These are phyloP conservation scores for Mastacembelus armatus DNA, from an alignment of 2,797 vertebrate genomes.

Conservation along the genomic window DNA sequence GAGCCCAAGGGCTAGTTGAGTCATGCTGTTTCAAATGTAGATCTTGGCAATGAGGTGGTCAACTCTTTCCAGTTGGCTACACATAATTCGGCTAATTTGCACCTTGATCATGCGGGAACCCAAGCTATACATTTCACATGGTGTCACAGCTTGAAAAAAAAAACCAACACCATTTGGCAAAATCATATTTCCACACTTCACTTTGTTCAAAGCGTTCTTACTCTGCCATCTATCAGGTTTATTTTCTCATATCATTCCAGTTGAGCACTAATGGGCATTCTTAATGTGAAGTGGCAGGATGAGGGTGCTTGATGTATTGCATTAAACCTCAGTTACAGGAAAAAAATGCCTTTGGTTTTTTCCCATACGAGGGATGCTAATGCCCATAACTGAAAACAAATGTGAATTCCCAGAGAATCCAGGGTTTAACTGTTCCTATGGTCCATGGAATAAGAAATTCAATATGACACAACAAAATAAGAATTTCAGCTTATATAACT, in stretches of 20 bases:
- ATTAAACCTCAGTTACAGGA: constrained; percentile 36
- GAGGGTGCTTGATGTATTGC: constrained; percentile 46
- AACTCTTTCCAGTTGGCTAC: constrained; percentile 43
- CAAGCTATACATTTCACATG: constrained; percentile 32
- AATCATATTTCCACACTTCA: background rate
- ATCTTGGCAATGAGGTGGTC: constrained; percentile 31
- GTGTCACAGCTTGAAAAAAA: constrained; percentile 37
- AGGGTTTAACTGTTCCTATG: constrained; percentile 65
- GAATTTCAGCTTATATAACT: constrained; percentile 53
- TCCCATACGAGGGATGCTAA: constrained; percentile 53
- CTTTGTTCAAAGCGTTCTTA: constrained; percentile 44
- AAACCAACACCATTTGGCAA: constrained; percentile 3
- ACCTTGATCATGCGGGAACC: constrained; percentile 49
- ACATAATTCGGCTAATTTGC: constrained; percentile 48
- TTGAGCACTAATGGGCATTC: constrained; percentile 34
- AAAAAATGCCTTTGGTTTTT: constrained; percentile 11
- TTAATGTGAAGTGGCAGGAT: constrained; percentile 25
- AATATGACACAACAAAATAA: constrained; percentile 28
- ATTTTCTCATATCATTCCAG: constrained; percentile 43
- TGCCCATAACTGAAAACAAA: constrained; percentile 70
- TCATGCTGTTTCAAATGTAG: constrained; percentile 54
- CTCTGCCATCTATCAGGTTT: constrained; percentile 34
- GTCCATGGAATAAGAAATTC: constrained; percentile 45
- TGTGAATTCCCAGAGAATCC: constrained; percentile 65
- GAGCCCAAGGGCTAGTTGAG: constrained; percentile 44